Base-by-base conservation (phyloP, 2,888 invertebrate genomes). In the Seira sanloemensis region DNA sequence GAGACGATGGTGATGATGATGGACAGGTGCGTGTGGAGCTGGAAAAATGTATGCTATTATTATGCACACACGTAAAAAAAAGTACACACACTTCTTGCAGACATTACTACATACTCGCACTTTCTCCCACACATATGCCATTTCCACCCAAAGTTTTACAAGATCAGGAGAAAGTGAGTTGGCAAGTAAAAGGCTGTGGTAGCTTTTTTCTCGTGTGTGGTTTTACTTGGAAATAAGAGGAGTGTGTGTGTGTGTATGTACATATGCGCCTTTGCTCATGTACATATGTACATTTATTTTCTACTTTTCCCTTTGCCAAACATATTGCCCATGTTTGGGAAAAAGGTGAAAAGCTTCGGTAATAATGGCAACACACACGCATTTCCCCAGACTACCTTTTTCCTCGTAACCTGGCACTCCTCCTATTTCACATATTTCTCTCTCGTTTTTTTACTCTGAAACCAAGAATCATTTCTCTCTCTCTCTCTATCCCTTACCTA, bases 11-110 rank as follows among this genome's bases (percentile, higher is more conserved):
- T 78, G 78, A 72, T 71, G 82, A 82, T 77, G 82, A 77, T 19
- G 77, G 82, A 82, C 82, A 82, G 82, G 82, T 82, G 82, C 76
- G 82, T 82, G 82, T 66, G 66, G 0, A 66, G 26, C 58, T 58
- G n/a, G n/a, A n/a, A 71, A 27, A 66, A 69, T 58, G 69, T 65
- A 76, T 72, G 66, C 37, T 81, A 81, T 81, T 81, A 80, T 75
- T 76, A 76, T 76, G 75, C 69, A 75, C 62, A 62, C 62, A 21
- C 62, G n/a, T n/a, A n/a, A n/a, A n/a, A n/a, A n/a, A n/a, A n/a
- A n/a, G n/a, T n/a, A n/a, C n/a, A n/a, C n/a, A n/a, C n/a, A n/a
- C n/a, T n/a, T n/a, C n/a, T n/a, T n/a, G n/a, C n/a, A n/a, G n/a
- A n/a, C n/a, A n/a, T n/a, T n/a, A n/a, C n/a, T n/a, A n/a, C n/a